Conservation (phyloP, 2,113 vertebrate genomes). For the Oryzias curvinotus region DNA sequence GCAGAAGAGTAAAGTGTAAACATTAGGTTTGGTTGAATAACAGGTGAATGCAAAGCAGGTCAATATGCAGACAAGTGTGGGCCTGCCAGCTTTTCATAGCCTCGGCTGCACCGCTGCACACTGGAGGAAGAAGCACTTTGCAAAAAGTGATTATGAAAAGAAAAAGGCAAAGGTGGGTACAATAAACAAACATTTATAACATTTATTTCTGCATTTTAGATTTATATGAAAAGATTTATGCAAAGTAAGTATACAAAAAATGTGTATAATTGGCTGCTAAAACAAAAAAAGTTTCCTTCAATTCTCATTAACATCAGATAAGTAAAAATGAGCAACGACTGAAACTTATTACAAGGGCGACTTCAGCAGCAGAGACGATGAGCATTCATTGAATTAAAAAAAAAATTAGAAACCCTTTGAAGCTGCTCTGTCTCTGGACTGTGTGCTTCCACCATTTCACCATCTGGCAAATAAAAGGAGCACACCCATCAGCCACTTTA, state of each 20-base stretch:
- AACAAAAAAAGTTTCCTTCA: too few species aligned
- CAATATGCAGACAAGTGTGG: slow-evolving; percentile 67
- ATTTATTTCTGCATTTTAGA: neutral
- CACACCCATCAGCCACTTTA: neutral
- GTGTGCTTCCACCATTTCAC: neutral
- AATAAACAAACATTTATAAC: slow-evolving; percentile 27
- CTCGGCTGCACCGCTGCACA: slow-evolving; percentile 37
- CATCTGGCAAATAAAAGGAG: slow-evolving; percentile 9
- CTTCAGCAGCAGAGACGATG: neutral
- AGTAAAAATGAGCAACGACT: too few species aligned
- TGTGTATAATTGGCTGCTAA: too few species aligned
- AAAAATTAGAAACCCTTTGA: neutral
- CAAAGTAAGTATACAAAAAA: too few species aligned
- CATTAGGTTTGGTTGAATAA: slow-evolving; percentile 69
- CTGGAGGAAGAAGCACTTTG: slow-evolving; percentile 10
- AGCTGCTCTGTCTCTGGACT: neutral
- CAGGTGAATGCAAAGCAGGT: slow-evolving; percentile 76
- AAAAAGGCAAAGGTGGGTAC: slow-evolving; percentile 9
- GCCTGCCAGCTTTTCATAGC: slow-evolving; percentile 67
- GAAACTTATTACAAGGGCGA: neutral
- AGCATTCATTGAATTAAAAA: neutral
- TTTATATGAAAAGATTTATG: slow-evolving; percentile 2
- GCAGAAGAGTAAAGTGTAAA: slow-evolving; percentile 61
- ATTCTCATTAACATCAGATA: too few species aligned
- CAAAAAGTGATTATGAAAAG: slow-evolving; percentile 1